Conservation (phyloP, 1,140 invertebrate genomes). For the Marisa cornuarietis region DNA sequence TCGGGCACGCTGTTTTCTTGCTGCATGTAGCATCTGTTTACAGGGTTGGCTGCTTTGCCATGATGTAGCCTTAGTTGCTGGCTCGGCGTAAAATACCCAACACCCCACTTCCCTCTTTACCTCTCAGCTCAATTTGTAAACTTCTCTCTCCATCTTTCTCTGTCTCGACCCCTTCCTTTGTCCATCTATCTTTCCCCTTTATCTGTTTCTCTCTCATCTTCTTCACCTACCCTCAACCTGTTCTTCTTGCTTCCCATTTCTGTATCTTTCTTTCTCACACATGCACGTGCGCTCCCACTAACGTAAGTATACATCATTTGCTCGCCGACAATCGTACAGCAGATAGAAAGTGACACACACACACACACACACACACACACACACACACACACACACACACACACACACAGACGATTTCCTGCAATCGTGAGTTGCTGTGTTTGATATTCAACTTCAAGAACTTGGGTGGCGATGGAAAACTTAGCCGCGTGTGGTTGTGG, state of each 20-base stretch:
- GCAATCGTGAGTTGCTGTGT: too few species aligned
- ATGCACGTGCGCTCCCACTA: not conserved
- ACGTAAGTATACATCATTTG: not conserved
- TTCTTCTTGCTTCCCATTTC: not conserved
- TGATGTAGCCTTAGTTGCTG: too few species aligned
- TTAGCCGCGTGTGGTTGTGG: too few species aligned
- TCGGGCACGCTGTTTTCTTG: not conserved
- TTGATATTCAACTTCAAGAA: too few species aligned
- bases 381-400: constrained; percentile 1
- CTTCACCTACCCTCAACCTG: not conserved
- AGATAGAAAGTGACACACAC: not conserved
- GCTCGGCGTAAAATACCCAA: too few species aligned
- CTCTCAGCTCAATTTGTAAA: not conserved
- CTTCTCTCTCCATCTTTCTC: not conserved
- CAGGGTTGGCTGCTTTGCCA: too few species aligned
- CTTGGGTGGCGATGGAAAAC: too few species aligned
- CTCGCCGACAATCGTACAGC: too few species aligned
- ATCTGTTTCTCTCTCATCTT: not conserved
- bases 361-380: constrained; percentile 1
- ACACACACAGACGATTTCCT: not conserved
- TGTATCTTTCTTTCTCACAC: not conserved
- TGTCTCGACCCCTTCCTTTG: not conserved
- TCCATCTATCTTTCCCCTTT: too few species aligned
- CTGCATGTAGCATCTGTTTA: not conserved
- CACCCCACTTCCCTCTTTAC: not conserved